phyloP scores from a whole-genome alignment of 1,140 invertebrate species.

The Bombus terrestris region DNA sequence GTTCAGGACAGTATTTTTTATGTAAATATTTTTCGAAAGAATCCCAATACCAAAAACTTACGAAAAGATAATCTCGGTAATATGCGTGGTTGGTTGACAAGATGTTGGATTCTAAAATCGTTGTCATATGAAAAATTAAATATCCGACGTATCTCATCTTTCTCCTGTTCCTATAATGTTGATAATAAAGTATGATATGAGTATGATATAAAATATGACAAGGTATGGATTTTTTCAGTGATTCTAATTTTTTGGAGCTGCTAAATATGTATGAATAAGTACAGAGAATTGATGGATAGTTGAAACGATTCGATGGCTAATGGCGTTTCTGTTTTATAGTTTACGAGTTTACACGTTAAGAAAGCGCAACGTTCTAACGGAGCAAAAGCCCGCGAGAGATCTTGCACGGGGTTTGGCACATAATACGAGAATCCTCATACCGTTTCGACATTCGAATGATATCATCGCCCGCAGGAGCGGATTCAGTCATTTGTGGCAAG shows the following conservation, averaged over 20 bases:
- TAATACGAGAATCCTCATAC: conserved; percentile 54
- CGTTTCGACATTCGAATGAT: conserved; percentile 68
- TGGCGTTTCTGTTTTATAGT: neutral
- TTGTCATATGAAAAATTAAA: neutral
- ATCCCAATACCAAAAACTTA: neutral
- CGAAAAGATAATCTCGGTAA: neutral
- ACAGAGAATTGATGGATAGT: too few species aligned
- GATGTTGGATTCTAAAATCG: neutral
- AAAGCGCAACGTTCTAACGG: neutral
- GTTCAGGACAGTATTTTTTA: too few species aligned
- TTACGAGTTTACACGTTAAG: neutral
- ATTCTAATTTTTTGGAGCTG: neutral
- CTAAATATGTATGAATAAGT: neutral
- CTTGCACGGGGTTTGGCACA: conserved; percentile 27
- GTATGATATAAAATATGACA: too few species aligned
- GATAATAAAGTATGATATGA: too few species aligned
- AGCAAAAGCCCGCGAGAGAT: conserved; percentile 37
- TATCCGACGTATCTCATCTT: neutral
- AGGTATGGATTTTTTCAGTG: too few species aligned
- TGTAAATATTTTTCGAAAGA: neutral
- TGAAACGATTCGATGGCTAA: neutral
- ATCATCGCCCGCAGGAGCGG: conserved; percentile 65
- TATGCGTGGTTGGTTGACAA: neutral
- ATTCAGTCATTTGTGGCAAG: conserved; percentile 61
- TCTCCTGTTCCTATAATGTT: too few species aligned